These are phyloP conservation scores for Orgyia antiqua DNA, from an alignment of 2,888 invertebrate genomes.

Conservation along the genomic window DNA sequence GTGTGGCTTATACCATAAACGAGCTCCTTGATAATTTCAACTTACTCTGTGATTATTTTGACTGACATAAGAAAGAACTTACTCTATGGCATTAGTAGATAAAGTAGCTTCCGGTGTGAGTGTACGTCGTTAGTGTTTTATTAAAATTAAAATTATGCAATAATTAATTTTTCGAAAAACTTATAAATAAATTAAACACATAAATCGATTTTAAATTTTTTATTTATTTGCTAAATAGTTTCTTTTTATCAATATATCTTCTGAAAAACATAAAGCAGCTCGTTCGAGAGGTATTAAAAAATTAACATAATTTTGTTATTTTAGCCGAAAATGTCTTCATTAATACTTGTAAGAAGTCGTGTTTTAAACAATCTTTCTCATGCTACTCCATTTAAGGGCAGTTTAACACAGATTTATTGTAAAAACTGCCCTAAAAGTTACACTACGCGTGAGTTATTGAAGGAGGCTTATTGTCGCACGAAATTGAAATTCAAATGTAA, in stretches of 20 bases:
- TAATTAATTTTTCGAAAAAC: conserved; percentile 18
- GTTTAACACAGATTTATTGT: conserved; percentile 33
- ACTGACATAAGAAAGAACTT: no score
- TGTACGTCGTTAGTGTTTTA: neutral
- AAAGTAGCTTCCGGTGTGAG: no score
- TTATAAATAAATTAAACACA: no score
- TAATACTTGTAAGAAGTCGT: conserved; percentile 36
- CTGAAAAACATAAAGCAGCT: no score
- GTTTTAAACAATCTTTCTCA: conserved; percentile 34
- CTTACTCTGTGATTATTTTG: no score
- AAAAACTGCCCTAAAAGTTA: conserved; percentile 26
- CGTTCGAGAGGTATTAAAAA: neutral
- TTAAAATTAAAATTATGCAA: conserved; percentile 35
- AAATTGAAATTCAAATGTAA: conserved; percentile 86
- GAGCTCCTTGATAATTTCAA: no score
- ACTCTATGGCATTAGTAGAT: no score
- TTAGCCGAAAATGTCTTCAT: conserved; percentile 28
- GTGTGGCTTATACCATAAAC: no score
- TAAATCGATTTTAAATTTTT: no score
- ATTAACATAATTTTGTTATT: conserved; percentile 7
- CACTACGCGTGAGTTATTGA: conserved; percentile 64
- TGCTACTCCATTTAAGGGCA: conserved; percentile 39
- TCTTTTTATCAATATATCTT: no score
- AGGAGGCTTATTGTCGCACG: conserved; percentile 81
- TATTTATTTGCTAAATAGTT: no score